Evolutionary conservation across 2,113 vertebrate species (phyloP), one percentile per base, ranked within the genome.

Genomic region (Erythrocercus mccallii): DNA sequence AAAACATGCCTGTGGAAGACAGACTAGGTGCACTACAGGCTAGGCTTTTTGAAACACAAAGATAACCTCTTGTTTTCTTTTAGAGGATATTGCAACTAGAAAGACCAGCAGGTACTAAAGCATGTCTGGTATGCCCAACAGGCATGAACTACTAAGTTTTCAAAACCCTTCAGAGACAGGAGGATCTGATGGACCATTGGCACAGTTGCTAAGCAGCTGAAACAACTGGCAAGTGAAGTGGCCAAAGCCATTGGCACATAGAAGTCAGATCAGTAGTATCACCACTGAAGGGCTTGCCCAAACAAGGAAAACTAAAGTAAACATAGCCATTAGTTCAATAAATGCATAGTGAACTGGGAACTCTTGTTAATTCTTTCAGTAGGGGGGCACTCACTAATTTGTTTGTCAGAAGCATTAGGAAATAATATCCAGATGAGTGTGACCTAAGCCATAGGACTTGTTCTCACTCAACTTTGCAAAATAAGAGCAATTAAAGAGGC

Each of bases 351-450:
- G 51, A 92, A n/a, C 33, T 38, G 50, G 66, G 38, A 96, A 86
- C n/a, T 35, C 50, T 88, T 0, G 0, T 77, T 79, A 80, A 73
- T 77, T 90, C 38, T 10, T 82, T 91, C 82, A 57, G 62, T 70
- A 58, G 73, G 24, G 21, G 22, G 30, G 27, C 24, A 68, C 38
- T 64, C 16, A 8, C 18, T 80, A 48, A 83, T 88, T 92, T 73
- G n/a, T 85, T 90, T 92, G 76, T 62, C 62, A 92, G 85, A 35
- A 93, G 44, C 47, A 24, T 70, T 38, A 82, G 23, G 42, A 93
- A 95, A 94, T 80, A 92, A 80, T 54, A 90, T 86, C 68, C 88
- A 88, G 40, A 68, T 86, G 79, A 73, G 33, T 10, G 18, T 83
- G 88, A 93, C 62, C 58, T 86, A 86, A 95, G 85, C 45, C 71